Evolutionary conservation across 1,140 invertebrate species (phyloP), one percentile per base, ranked within the genome.

Genomic region (Bicyclus anynana): DNA sequence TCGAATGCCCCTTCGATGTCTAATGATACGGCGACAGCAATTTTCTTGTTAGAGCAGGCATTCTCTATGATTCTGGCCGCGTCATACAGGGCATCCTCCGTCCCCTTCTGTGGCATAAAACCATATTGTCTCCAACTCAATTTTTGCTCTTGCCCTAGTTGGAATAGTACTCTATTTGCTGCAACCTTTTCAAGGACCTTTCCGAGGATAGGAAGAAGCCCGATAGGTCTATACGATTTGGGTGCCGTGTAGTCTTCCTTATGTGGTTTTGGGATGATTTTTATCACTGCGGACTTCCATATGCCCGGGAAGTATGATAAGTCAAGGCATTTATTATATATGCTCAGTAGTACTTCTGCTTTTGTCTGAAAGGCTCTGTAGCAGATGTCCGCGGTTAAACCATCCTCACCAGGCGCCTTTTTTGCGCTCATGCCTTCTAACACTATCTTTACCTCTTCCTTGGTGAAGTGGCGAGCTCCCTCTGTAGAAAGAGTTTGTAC

Each of bases 151-250:
- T 12, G 16, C 16, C 38, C 52, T 12, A 53, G 14, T 3, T 29
- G 5, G 38, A 38, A 53, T 1, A 17, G 9, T 12, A 53, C 0
- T 4, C 54, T 21, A 46, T 23, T 42, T 1, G 10, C 16, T 0
- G 42, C 1, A 5, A 40, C 2, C 14, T 57, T 57, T 29, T 57
- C 46, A 13, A 57, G 5, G 10, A 42, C n/a, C 40, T 57, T 57
- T 3, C 54, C 54, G n/a, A 42, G 9, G 1, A 57, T 20, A 10
- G 54, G 54, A 1, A 57, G 23, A 4, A 57, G 42, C 5, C 46
- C 54, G 1, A 57, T 57, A 1, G 54, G 54, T 2, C 46, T 26
- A n/a, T 57, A 50, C 1, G 54, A 5, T 33, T 57, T 50, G 0
- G 54, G 46, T 0, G 12, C 3, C 5, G 20, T 26, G 12, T 57